Conservation (phyloP, 2,888 invertebrate species). For the Phengaris arion region DNA sequence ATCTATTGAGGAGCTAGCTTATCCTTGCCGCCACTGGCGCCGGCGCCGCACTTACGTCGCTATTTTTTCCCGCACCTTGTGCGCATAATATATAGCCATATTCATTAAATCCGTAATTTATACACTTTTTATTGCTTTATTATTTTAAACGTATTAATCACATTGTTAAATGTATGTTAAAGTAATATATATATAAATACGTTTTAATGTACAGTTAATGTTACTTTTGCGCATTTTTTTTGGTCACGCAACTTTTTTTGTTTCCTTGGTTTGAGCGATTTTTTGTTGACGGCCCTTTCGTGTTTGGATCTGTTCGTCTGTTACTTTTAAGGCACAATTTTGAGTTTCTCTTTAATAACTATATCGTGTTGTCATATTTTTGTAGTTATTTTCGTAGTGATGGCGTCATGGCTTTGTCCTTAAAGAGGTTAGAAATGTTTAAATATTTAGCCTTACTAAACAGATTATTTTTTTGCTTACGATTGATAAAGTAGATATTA, state of each 20-base stretch:
- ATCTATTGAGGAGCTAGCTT: slow-evolving; percentile 56
- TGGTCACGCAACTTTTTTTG: slow-evolving; percentile 7
- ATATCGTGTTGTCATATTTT: background rate
- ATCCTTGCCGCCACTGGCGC: slow-evolving; percentile 60
- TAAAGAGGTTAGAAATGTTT: background rate
- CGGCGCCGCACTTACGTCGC: slow-evolving; percentile 71
- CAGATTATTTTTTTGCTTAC: background rate
- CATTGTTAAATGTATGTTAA: slow-evolving; percentile 17
- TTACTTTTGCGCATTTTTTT: slow-evolving; percentile 7
- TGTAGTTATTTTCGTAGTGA: background rate
- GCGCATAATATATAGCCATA: slow-evolving; percentile 60
- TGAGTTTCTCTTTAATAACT: background rate
- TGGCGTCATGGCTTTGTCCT: background rate
- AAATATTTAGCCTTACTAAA: background rate
- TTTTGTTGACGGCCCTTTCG: background rate
- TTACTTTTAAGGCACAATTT: background rate
- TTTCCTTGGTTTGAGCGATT: background rate
- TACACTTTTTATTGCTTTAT: slow-evolving; percentile 48
- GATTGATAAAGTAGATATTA: background rate
- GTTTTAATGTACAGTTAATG: background rate
- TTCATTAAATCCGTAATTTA: slow-evolving; percentile 73
- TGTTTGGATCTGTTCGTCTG: background rate
- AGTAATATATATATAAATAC: background rate
- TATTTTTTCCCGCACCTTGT: slow-evolving; percentile 71
- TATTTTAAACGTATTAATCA: slow-evolving; percentile 18